Percentiles rank a stretch among this genome's conserved stretches.
phyloP scores from a whole-genome alignment of 37 sponge, comb jelly and placozoan species.

The Bolinopsis microptera region DNA sequence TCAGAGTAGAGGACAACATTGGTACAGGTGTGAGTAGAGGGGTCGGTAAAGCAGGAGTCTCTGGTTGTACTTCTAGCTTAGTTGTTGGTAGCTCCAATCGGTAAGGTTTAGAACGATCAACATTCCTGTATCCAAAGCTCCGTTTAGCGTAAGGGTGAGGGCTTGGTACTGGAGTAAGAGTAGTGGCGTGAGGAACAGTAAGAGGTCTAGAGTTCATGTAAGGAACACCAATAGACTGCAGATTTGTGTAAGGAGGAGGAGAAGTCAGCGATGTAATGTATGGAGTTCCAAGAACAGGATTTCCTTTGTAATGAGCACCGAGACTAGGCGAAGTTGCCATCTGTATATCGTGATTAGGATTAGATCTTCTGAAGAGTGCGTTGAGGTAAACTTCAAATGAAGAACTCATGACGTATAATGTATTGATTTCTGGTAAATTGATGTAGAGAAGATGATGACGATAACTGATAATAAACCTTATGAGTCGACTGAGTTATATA shows the following conservation, averaged over 20 bases:
- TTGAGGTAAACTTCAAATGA: background rate
- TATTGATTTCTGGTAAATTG: too few relatives aligned
- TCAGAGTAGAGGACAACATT: background rate
- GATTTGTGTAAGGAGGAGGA: background rate
- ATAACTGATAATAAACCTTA: too few relatives aligned
- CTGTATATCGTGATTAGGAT: background rate
- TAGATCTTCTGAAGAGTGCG: background rate
- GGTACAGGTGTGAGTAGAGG: constrained; percentile 6
- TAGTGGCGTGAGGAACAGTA: too few relatives aligned
- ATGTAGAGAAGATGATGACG: too few relatives aligned
- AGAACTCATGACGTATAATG: too few relatives aligned
- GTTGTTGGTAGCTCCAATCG: background rate
- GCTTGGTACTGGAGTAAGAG: too few relatives aligned
- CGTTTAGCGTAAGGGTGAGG: too few relatives aligned
- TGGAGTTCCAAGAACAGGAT: too few relatives aligned
- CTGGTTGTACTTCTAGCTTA: background rate
- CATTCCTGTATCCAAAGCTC: too few relatives aligned
- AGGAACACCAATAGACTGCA: background rate
- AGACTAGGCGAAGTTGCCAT: background rate
- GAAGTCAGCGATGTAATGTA: background rate
- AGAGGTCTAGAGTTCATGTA: too few relatives aligned
- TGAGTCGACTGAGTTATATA: too few relatives aligned
- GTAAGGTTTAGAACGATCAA: background rate
- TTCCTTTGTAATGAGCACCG: background rate
- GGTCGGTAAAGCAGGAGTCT: background rate